These are phyloP conservation scores for Balanococcus diminutus DNA, from an alignment of 2,888 invertebrate species.

Conservation along the genomic window DNA sequence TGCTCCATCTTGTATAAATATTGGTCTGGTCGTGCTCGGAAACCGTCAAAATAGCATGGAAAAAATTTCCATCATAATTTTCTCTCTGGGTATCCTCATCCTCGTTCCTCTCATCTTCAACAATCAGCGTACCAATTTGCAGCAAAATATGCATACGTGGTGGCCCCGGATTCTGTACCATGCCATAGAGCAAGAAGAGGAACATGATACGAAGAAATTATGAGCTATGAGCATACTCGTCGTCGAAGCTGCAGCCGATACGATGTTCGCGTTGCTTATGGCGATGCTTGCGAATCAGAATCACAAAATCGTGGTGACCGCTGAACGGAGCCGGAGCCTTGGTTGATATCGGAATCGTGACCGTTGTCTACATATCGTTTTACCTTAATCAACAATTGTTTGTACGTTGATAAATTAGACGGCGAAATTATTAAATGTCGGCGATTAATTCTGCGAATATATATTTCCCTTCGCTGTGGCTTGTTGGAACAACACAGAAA, in stretches of 20 bases:
- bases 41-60: background rate
- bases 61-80: background rate
- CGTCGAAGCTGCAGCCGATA: background rate
- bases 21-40: background rate
- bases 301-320: constrained; percentile 29
- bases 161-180: background rate
- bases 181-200: too few relatives aligned
- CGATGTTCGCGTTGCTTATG: background rate
- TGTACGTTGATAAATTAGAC: constrained; percentile 27
- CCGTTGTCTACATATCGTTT: constrained; percentile 34
- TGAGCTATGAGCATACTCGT: background rate
- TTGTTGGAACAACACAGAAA: too few relatives aligned
- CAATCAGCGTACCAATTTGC: background rate
- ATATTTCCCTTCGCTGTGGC: background rate
- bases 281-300: background rate
- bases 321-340: background rate
- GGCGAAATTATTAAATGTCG: constrained; percentile 16
- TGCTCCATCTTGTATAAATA: background rate
- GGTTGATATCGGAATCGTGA: constrained; percentile 28
- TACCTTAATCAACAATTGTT: constrained; percentile 42
- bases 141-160: background rate
- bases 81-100: background rate
- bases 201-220: background rate
- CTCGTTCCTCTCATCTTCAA: too few relatives aligned
- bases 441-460: background rate